Conservation (phyloP, 2,888 invertebrate species). For the Leptopilina myrica region DNA sequence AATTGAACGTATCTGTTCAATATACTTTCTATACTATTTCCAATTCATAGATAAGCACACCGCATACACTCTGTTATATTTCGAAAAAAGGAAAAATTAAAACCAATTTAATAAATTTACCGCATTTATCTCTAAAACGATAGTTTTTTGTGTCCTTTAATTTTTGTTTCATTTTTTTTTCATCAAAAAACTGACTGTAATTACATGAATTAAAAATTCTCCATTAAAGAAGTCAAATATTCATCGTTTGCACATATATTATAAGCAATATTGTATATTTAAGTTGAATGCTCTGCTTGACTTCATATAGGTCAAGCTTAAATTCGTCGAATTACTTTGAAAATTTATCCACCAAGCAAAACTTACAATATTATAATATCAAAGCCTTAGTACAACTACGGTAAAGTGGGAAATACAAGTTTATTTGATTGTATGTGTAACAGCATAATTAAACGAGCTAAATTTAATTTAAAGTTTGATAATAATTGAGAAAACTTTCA, state of each 20-base stretch:
- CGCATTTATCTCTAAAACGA: too few relatives aligned
- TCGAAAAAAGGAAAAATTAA: too few relatives aligned
- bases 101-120: too few relatives aligned
- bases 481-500: constrained; percentile 12
- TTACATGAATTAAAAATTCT: too few relatives aligned
- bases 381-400: background rate
- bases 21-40: background rate
- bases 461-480: constrained; percentile 20
- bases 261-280: too few relatives aligned
- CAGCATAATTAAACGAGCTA: background rate
- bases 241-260: too few relatives aligned
- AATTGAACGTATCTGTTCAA: constrained; percentile 4
- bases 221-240: too few relatives aligned
- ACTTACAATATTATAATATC: constrained; percentile 13
- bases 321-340: background rate
- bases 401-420: constrained; percentile 5
- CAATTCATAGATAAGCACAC: background rate
- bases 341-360: background rate
- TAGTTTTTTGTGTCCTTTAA: too few relatives aligned
- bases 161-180: too few relatives aligned
- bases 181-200: too few relatives aligned
- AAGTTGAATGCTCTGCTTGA: background rate
- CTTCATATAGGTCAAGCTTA: background rate
- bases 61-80: background rate
- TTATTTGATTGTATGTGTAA: constrained; percentile 4